Conservation (phyloP, 2,113 vertebrate species). For the Entosphenus tridentatus region DNA sequence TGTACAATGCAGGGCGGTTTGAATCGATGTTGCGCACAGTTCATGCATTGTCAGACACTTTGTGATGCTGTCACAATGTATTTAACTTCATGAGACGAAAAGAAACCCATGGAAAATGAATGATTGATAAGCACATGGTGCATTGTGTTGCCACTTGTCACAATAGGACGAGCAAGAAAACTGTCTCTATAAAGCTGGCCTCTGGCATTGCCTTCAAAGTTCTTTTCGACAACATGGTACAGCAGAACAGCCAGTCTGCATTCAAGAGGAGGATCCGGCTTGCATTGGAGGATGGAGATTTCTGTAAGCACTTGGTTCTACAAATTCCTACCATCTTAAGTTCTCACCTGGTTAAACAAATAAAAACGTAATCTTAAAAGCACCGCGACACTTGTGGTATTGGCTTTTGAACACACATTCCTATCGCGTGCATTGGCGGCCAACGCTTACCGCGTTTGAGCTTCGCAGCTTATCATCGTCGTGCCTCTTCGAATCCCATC, state of each 20-base stretch:
- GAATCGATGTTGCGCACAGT: neutral
- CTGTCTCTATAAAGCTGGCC: constrained; percentile 7
- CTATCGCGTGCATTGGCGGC: neutral
- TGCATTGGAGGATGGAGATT: constrained; percentile 11
- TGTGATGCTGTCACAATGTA: neutral
- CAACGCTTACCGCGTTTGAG: neutral
- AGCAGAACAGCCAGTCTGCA: constrained; percentile 9
- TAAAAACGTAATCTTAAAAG: no score
- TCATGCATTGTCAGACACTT: neutral
- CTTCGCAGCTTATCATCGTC: neutral
- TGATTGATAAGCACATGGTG: no score
- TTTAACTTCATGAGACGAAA: neutral
- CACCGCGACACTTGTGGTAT: neutral
- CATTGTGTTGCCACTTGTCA: neutral
- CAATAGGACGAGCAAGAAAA: constrained; percentile 10
- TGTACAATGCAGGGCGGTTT: no score
- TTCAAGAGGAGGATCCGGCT: constrained; percentile 10
- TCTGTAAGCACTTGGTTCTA: constrained; percentile 11
- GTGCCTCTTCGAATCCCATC: neutral
- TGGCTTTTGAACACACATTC: neutral
- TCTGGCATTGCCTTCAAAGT: constrained; percentile 7
- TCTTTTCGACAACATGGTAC: constrained; percentile 13
- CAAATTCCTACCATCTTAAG: neutral
- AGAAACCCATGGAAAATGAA: no score
- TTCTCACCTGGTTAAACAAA: no score